phyloP scores from a whole-genome alignment of 2,113 vertebrate genomes.

The Abramis brama region DNA sequence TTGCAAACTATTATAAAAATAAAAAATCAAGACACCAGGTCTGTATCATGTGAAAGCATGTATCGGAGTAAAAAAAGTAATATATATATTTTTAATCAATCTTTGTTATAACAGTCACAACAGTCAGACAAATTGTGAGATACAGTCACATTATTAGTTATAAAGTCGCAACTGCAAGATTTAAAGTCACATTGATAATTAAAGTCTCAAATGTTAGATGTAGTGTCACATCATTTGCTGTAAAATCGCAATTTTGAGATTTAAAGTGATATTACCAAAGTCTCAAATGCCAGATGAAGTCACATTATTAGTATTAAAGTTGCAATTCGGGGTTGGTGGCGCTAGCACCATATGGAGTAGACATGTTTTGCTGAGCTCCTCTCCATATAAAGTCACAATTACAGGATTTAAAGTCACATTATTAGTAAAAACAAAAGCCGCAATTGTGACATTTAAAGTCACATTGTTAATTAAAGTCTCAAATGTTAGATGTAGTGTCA shows the following conservation, averaged over 20 bases:
- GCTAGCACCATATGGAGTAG: too few relatives aligned
- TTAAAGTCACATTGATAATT: neutral
- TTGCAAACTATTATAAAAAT: neutral
- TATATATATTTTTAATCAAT: too few relatives aligned
- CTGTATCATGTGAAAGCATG: neutral
- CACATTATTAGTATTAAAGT: neutral
- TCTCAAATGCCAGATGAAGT: neutral
- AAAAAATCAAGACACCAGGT: neutral
- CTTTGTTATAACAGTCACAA: too few relatives aligned
- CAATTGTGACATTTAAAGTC: neutral
- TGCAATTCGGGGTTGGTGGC: neutral
- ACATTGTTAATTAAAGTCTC: neutral
- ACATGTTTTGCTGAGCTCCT: too few relatives aligned
- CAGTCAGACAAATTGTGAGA: too few relatives aligned
- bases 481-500: neutral
- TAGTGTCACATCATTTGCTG: neutral
- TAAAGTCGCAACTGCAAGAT: neutral
- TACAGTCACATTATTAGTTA: neutral
- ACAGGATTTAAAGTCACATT: neutral
- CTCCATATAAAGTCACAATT: too few relatives aligned
- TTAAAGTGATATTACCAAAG: neutral
- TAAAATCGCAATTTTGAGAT: neutral
- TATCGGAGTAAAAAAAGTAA: too few relatives aligned
- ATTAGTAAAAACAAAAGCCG: neutral
- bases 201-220: neutral